These are phyloP conservation scores for Diabrotica undecimpunctata DNA, from an alignment of 1,140 invertebrate species.

Conservation along the genomic window DNA sequence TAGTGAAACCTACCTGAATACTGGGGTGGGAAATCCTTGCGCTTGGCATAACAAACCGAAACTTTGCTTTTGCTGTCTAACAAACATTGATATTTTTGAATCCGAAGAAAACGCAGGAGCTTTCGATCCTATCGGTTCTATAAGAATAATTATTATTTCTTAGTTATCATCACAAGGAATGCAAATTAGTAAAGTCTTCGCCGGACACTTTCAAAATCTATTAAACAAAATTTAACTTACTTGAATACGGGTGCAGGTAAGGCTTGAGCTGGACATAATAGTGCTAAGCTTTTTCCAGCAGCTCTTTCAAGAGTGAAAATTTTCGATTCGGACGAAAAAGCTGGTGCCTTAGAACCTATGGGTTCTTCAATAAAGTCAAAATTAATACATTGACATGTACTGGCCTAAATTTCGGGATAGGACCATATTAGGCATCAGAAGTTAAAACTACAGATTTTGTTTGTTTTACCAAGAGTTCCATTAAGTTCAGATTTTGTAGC, in stretches of 20 bases:
- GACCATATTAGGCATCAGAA: too few relatives aligned
- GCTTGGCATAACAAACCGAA: slow-evolving; percentile 56
- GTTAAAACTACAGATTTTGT: too few relatives aligned
- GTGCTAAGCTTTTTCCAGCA: slow-evolving; percentile 55
- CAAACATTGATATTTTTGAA: slow-evolving; percentile 45
- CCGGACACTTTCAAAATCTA: neutral
- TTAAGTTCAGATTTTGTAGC: too few relatives aligned
- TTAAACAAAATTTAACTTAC: slow-evolving; percentile 51
- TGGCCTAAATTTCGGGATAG: too few relatives aligned
- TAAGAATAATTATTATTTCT: slow-evolving; percentile 1
- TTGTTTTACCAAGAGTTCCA: too few relatives aligned
- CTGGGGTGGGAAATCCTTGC: slow-evolving; percentile 54
- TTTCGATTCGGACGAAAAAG: slow-evolving; percentile 68
- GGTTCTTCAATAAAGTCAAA: slow-evolving; percentile 53
- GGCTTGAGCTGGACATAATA: slow-evolving; percentile 78
- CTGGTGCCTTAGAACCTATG: slow-evolving; percentile 65
- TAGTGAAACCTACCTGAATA: slow-evolving; percentile 48
- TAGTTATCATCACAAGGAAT: too few relatives aligned
- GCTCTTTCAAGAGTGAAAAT: slow-evolving; percentile 58
- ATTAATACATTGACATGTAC: too few relatives aligned
- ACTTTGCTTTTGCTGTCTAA: slow-evolving; percentile 28
- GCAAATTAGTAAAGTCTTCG: neutral
- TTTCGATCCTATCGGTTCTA: slow-evolving; percentile 53
- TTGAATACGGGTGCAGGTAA: slow-evolving; percentile 68
- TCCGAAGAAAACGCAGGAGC: slow-evolving; percentile 54